Percentiles rank a stretch among this genome's conserved stretches.
phyloP scores from a whole-genome alignment of 2,113 vertebrate genomes.

The Sula dactylatra region DNA sequence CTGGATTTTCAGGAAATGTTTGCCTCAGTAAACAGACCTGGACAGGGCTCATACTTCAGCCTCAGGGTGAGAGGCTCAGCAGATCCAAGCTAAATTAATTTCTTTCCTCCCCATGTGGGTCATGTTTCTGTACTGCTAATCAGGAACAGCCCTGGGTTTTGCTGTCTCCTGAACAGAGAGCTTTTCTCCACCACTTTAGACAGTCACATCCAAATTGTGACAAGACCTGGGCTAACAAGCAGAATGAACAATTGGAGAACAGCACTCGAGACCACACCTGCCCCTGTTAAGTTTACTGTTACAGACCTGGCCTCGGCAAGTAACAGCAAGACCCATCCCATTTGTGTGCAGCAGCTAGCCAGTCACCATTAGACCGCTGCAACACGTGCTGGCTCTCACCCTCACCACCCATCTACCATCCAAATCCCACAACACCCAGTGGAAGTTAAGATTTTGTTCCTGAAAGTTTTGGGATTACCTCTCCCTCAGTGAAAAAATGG shows the following conservation, averaged over 20 bases:
- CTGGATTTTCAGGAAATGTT: not conserved
- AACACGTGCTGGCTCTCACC: not conserved
- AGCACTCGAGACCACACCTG: fast-evolving
- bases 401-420: not conserved
- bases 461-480: not conserved
- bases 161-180: not conserved
- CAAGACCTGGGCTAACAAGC: not conserved
- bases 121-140: not conserved
- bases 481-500: not conserved
- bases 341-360: not conserved
- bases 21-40: not conserved
- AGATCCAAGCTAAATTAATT: not conserved
- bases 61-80: not conserved
- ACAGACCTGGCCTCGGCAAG: not conserved
- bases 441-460: not conserved
- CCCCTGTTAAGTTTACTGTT: not conserved
- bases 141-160: not conserved
- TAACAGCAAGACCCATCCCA: not conserved
- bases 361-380: not conserved
- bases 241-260: fast-evolving
- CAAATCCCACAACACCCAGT: not conserved
- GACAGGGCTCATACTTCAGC: not conserved
- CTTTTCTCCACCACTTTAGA: not conserved
- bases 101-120: not conserved
- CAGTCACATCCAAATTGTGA: not conserved